phyloP scores from a whole-genome alignment of 1,140 invertebrate species.

The Meloidogyne floridensis region DNA sequence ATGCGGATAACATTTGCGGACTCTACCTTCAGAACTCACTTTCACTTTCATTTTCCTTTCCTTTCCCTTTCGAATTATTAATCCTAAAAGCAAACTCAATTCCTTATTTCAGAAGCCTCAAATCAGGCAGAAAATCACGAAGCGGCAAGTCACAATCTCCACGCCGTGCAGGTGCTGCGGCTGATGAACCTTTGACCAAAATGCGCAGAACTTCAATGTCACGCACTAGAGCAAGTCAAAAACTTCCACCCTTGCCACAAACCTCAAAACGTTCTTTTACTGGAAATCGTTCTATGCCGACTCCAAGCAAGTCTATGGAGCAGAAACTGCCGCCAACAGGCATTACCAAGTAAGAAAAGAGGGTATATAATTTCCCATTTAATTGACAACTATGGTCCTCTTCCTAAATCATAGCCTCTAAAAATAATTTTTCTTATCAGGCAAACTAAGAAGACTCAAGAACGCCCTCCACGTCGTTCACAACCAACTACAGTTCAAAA shows the following conservation, averaged over 20 bases:
- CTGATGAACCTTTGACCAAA: conserved; percentile 24
- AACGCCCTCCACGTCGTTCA: neutral
- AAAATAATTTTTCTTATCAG: neutral
- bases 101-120: conserved; percentile 42
- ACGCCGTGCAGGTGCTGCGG: conserved; percentile 21
- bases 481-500: conserved; percentile 1
- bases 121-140: conserved; percentile 38
- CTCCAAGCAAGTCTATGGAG: conserved; percentile 7
- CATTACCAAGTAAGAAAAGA: conserved; percentile 18
- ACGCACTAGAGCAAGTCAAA: conserved; percentile 25
- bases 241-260: conserved; percentile 45
- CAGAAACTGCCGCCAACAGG: conserved; percentile 46
- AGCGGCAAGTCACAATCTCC: conserved; percentile 46
- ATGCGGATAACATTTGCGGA: neutral
- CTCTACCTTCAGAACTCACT: neutral
- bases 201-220: conserved; percentile 28
- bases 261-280: conserved; percentile 31
- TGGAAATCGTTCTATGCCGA: conserved; percentile 11
- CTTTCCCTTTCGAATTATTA: neutral
- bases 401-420: neutral
- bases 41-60: neutral
- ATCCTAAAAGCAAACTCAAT: neutral
- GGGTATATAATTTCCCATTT: neutral
- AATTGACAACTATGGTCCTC: neutral
- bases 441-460: neutral